Evolutionary conservation across 2,888 invertebrate species (phyloP).

Genomic region (Euphydryas editha): DNA sequence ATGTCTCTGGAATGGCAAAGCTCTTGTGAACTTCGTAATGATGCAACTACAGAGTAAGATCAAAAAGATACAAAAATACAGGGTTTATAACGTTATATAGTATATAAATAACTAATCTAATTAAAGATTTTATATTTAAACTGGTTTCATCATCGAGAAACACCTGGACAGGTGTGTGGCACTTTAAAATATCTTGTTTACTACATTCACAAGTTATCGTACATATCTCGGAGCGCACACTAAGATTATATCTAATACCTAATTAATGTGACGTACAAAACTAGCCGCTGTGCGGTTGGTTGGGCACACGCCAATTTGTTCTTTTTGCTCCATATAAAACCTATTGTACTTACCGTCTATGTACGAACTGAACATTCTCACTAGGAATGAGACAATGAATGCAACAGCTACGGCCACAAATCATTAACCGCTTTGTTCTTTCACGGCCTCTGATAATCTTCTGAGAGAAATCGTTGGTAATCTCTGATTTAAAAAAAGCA

Average conservation of each 20-base stretch:
- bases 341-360: constrained; percentile 48
- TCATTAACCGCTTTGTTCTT: constrained; percentile 77
- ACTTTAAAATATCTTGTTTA: constrained; percentile 48
- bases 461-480: constrained; percentile 61
- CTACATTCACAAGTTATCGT: constrained; percentile 55
- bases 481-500: constrained; percentile 54
- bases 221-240: constrained; percentile 46
- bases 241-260: constrained; percentile 73
- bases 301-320: constrained; percentile 73
- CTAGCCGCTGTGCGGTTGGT: constrained; percentile 71
- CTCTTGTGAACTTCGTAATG: constrained; percentile 1
- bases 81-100: not conserved
- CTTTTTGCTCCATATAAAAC: constrained; percentile 69
- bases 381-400: constrained; percentile 65
- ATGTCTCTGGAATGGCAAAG: not conserved
- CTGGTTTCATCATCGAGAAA: constrained; percentile 25
- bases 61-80: constrained; percentile 1
- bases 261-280: constrained; percentile 78
- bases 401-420: constrained; percentile 69
- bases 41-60: constrained; percentile 1
- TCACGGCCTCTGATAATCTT: constrained; percentile 65
- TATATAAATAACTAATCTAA: not conserved
- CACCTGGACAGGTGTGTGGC: constrained; percentile 47
- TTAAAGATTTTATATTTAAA: constrained; percentile 31
- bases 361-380: constrained; percentile 59